Percentiles rank a stretch among this genome's conserved stretches.
Conservation (phyloP, 2,113 vertebrate species). For the Saguinus imperator region DNA sequence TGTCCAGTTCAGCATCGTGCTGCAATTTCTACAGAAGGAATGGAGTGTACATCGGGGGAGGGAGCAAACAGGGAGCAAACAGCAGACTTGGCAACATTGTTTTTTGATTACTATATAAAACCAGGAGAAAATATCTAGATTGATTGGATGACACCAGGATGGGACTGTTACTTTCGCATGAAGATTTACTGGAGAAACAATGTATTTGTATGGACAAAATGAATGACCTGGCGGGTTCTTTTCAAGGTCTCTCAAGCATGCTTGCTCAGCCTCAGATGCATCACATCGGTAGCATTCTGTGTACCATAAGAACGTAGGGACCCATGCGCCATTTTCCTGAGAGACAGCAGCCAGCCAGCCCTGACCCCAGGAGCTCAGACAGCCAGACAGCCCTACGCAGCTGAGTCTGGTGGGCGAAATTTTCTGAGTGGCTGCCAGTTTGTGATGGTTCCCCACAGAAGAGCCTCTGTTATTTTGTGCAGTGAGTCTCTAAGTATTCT, state of each 20-base stretch:
- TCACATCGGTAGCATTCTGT: not conserved
- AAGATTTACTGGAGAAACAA: not conserved
- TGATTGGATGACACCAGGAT: not conserved
- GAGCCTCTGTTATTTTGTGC: not conserved
- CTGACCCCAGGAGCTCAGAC: not conserved
- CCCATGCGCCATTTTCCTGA: not conserved
- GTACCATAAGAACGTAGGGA: not conserved
- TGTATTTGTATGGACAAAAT: not conserved
- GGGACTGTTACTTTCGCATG: not conserved
- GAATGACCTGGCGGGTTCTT: not conserved
- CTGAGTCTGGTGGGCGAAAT: not conserved
- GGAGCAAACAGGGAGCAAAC: not conserved
- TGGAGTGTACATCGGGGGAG: not conserved
- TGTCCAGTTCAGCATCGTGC: not conserved
- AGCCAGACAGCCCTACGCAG: not conserved
- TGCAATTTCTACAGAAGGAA: not conserved
- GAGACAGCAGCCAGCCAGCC: no score
- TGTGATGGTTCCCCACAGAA: not conserved
- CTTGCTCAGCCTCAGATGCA: not conserved
- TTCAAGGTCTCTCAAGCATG: not conserved
- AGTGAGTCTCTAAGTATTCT: not conserved
- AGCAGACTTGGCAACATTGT: not conserved
- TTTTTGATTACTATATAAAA: not conserved
- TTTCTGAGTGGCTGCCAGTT: not conserved
- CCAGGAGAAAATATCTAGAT: not conserved